Conservation (phyloP, 2,888 invertebrate genomes). For the Clanis bilineata region DNA sequence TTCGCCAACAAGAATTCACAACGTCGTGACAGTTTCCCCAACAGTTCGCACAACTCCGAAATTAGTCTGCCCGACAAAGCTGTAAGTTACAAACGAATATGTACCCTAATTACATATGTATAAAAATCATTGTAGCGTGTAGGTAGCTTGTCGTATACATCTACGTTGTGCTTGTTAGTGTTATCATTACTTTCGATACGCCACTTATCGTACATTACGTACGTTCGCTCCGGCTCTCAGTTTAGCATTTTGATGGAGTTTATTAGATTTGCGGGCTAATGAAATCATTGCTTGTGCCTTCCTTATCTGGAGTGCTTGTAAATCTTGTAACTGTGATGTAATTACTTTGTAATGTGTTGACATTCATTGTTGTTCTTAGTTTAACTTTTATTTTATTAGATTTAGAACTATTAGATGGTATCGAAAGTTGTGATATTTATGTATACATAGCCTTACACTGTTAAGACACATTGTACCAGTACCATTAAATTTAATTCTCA, state of each 20-base stretch:
- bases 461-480: constrained; percentile 4
- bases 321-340: constrained; percentile 6
- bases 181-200: constrained; percentile 42
- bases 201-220: constrained; percentile 30
- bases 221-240: constrained; percentile 19
- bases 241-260: constrained; percentile 29
- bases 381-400: background rate
- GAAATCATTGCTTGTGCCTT: constrained; percentile 8
- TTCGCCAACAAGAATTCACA: constrained; percentile 53
- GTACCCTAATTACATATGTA: constrained; percentile 25
- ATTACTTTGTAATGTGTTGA: constrained; percentile 1
- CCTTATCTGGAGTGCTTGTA: constrained; percentile 5
- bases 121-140: constrained; percentile 31
- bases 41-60: constrained; percentile 50
- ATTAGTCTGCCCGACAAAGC: constrained; percentile 62
- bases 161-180: constrained; percentile 38
- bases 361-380: background rate
- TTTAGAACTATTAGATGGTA: background rate
- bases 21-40: constrained; percentile 61
- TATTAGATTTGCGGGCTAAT: constrained; percentile 23
- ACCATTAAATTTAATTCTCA: constrained; percentile 6
- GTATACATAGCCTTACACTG: background rate
- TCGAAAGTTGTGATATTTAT: constrained; percentile 10
- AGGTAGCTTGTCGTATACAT: constrained; percentile 39
- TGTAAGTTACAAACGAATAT: constrained; percentile 49